Percentiles rank a stretch among this genome's conserved stretches.
Evolutionary conservation across 1,140 invertebrate genomes (phyloP).

Genomic region (Paramacrobiotus metropolitanus): DNA sequence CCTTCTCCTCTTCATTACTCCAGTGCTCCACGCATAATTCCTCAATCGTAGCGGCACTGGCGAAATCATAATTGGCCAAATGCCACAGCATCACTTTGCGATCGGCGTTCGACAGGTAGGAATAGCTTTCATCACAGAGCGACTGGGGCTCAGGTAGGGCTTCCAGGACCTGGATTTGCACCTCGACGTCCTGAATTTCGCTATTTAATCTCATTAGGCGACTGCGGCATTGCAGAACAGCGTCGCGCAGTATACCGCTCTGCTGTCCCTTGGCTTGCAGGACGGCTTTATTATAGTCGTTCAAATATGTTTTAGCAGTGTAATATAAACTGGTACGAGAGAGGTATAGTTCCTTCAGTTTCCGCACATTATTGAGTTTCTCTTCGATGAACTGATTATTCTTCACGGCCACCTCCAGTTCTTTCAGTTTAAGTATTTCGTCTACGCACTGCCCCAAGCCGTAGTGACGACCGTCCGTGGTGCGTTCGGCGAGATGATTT

Average conservation of each 20-base stretch:
- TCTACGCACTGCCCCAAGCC: background rate
- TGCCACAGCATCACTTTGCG: conserved; percentile 95
- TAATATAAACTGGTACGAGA: no score
- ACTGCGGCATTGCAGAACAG: background rate
- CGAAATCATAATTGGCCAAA: conserved; percentile 95
- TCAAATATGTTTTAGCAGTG: background rate
- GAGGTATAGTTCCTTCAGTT: background rate
- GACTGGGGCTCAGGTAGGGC: background rate
- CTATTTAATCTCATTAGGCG: background rate
- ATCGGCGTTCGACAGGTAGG: conserved; percentile 72
- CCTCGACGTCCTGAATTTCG: background rate
- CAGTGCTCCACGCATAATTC: conserved; percentile 88
- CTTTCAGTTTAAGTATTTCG: background rate
- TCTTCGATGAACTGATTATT: background rate
- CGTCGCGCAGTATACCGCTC: background rate
- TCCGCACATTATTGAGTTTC: background rate
- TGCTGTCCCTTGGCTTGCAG: background rate
- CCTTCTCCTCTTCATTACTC: conserved; percentile 98
- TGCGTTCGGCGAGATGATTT: background rate
- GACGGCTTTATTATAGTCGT: background rate
- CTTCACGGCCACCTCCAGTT: background rate
- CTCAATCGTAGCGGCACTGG: conserved; percentile 81
- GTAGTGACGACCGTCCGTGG: background rate
- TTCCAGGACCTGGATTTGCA: background rate
- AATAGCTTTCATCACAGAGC: background rate